Percentiles rank a stretch among this genome's conserved stretches.
phyloP scores from a whole-genome alignment of 2,888 invertebrate genomes.

The Agrochola macilenta region DNA sequence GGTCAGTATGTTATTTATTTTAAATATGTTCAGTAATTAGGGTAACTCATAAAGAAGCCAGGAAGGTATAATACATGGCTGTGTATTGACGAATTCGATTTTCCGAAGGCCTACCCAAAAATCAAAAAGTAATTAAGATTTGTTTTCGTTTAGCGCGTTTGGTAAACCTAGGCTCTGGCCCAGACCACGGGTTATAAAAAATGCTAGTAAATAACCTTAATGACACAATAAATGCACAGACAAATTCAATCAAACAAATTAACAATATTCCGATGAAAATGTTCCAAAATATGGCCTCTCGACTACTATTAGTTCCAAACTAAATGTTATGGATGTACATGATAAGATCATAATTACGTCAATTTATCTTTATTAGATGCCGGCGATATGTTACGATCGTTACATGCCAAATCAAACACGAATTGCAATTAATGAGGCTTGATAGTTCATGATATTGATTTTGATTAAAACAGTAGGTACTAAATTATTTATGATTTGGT shows the following conservation, averaged over 20 bases:
- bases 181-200: too few relatives aligned
- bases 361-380: conserved; percentile 56
- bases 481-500: conserved; percentile 1
- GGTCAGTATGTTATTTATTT: too few relatives aligned
- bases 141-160: too few relatives aligned
- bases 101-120: too few relatives aligned
- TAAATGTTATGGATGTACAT: conserved; percentile 40
- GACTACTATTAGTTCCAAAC: conserved; percentile 10
- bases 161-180: too few relatives aligned
- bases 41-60: too few relatives aligned
- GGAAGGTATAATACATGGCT: too few relatives aligned
- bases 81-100: too few relatives aligned
- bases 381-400: conserved; percentile 49
- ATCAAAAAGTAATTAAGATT: too few relatives aligned
- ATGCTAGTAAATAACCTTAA: neutral
- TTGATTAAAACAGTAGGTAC: conserved; percentile 25
- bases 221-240: neutral
- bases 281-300: conserved; percentile 1
- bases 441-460: conserved; percentile 56
- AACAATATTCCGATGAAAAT: conserved; percentile 35
- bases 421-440: conserved; percentile 57
- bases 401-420: conserved; percentile 59
- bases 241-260: neutral
- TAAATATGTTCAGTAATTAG: too few relatives aligned
- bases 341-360: conserved; percentile 49